Evolutionary conservation across 2,797 vertebrate species (phyloP).

Genomic region (Molossus molossus): DNA sequence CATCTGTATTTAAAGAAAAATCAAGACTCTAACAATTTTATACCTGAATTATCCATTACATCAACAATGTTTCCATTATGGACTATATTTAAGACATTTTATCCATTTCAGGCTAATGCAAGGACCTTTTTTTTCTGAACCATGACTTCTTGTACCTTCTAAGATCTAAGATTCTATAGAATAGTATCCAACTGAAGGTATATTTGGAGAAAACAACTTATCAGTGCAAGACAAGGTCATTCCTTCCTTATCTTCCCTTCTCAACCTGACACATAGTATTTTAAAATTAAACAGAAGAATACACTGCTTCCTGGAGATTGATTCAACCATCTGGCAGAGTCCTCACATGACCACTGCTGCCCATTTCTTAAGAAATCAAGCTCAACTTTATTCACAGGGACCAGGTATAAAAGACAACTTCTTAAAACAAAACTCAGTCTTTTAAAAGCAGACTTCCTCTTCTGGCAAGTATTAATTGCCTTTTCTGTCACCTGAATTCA

Average conservation of each 20-base stretch:
- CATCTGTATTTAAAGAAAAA: constrained; percentile 46
- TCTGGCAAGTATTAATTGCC: not conserved
- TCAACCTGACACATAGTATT: constrained; percentile 38
- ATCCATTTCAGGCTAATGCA: not conserved
- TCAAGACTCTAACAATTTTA: constrained; percentile 12
- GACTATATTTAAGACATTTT: constrained; percentile 15
- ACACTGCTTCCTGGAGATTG: constrained; percentile 26
- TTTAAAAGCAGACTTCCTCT: constrained; percentile 42
- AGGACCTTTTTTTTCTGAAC: not conserved
- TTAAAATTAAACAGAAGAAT: constrained; percentile 73
- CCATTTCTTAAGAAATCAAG: constrained; percentile 58
- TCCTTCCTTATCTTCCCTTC: constrained; percentile 61
- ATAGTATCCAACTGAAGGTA: constrained; percentile 23
- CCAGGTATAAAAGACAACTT: constrained; percentile 14
- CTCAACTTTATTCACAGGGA: constrained; percentile 55
- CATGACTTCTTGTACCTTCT: not conserved
- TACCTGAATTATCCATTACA: constrained; percentile 4
- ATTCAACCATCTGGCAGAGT: not conserved
- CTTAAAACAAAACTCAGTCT: constrained; percentile 38
- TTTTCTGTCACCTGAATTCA: not conserved
- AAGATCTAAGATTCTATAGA: constrained; percentile 2
- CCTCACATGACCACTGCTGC: constrained; percentile 3
- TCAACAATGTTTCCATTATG: not conserved
- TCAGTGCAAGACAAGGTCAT: constrained; percentile 61
- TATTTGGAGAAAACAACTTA: constrained; percentile 61